phyloP scores from a whole-genome alignment of 2,797 vertebrate species.

The Falco concolor region DNA sequence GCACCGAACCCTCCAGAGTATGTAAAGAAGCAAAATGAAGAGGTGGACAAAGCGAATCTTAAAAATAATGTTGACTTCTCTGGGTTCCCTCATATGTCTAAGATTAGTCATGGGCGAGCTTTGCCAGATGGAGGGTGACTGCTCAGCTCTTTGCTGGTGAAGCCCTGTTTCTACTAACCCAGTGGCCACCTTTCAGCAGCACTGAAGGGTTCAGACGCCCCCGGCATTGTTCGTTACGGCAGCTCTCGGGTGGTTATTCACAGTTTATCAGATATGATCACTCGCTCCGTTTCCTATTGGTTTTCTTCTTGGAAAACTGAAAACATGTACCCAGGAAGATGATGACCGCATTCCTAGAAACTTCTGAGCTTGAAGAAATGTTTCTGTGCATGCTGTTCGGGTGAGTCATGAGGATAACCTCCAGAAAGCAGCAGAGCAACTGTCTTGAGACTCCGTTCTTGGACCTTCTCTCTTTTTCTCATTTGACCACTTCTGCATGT shows the following conservation, averaged over 20 bases:
- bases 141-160: background rate
- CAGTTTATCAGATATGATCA: background rate
- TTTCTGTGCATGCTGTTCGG: background rate
- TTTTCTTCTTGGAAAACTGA: slow-evolving; percentile 17
- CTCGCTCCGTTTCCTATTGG: background rate
- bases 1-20: background rate
- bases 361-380: background rate
- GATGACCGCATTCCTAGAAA: background rate
- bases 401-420: background rate
- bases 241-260: background rate
- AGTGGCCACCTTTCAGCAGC: background rate
- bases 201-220: background rate
- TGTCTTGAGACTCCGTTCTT: background rate
- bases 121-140: background rate
- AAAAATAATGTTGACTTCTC: background rate
- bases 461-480: rapidly evolving
- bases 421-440: background rate
- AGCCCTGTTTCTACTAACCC: background rate
- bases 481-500: rapidly evolving
- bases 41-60: background rate
- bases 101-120: background rate
- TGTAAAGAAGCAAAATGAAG: background rate
- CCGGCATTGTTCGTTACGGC: background rate
- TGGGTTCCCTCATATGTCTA: background rate
- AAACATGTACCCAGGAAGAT: background rate